These are phyloP conservation scores for Mycetomoellerius zeteki DNA, from an alignment of 1,140 invertebrate genomes.

Conservation along the genomic window DNA sequence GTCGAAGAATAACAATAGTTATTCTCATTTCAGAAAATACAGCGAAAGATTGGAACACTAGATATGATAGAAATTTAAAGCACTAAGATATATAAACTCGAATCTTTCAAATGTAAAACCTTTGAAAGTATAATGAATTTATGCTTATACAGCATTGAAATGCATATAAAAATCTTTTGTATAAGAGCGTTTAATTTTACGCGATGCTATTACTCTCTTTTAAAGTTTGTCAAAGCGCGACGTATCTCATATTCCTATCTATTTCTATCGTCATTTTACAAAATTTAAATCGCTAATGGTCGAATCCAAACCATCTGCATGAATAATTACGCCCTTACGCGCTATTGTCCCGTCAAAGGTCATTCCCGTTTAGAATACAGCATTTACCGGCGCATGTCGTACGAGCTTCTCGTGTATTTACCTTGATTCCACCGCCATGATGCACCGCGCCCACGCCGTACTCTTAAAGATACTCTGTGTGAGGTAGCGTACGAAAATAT, in stretches of 20 bases:
- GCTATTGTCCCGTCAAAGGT: background rate
- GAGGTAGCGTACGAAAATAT: background rate
- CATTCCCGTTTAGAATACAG: background rate
- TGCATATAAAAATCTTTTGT: constrained; percentile 5
- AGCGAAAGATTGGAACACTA: background rate
- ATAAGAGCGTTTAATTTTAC: background rate
- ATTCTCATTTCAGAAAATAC: background rate
- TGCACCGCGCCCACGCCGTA: constrained; percentile 42
- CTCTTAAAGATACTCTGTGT: background rate
- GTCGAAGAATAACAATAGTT: background rate
- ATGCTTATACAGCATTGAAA: background rate
- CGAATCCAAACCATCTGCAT: background rate
- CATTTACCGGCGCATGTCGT: constrained; percentile 2
- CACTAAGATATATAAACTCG: background rate
- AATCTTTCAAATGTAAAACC: background rate
- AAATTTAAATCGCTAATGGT: background rate
- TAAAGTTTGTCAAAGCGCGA: background rate
- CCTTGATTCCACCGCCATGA: constrained; percentile 78
- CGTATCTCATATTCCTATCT: background rate
- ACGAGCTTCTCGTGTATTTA: constrained; percentile 44
- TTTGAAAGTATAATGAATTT: background rate
- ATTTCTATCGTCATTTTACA: background rate
- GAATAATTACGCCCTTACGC: too few relatives aligned
- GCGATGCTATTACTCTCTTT: background rate
- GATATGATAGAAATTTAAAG: constrained; percentile 4